Evolutionary conservation across 2,888 invertebrate genomes (phyloP), one percentile per base, ranked within the genome.

Genomic region (Pogonocherus hispidulus): DNA sequence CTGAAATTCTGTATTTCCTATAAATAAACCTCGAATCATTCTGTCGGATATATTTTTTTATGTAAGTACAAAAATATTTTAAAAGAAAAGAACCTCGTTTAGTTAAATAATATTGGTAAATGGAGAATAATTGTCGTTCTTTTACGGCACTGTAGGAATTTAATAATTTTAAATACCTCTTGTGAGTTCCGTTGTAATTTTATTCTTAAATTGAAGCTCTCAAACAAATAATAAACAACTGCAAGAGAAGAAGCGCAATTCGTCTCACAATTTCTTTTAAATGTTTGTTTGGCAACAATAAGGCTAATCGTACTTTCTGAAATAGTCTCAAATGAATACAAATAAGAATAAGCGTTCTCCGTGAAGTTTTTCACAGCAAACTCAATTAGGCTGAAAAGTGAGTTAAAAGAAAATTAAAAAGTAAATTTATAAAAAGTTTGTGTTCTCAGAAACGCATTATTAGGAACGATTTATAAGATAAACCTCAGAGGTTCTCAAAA

Each of bases 331-430:
- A 75, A 78, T 68, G 77, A 73, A 77, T 75, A 68, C 75, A 67
- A 77, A 78, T 72, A 75, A 76, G 72, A 75, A 76, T 71, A 69
- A 70, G 66, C 73, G 67, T 72, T 77, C 70, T 73, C 69, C 71
- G 70, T 66, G 69, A 79, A 80, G 75, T 81, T 81, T 80, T 76
- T 77, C 73, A 76, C 66, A 72, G 69, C 66, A 81, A 83, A 83
- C 81, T 82, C 79, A 76, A 82, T 83, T 83, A 83, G 77, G 76
- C 78, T 71, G 71, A 76, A 79, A 81, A 82, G 80, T 80, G 75
- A 77, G 78, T 80, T 79, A 81, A 75, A 78, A 77, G 77, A 76
- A 82, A 83, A 83, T 82, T 83, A 82, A 81, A 71, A 79, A 80
- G 78, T 75, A 79, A 78, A 80, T 79, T 78, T 76, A 78, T 75